Conservation (phyloP, 1,140 invertebrate genomes). For the Drosophila repletoides region DNA sequence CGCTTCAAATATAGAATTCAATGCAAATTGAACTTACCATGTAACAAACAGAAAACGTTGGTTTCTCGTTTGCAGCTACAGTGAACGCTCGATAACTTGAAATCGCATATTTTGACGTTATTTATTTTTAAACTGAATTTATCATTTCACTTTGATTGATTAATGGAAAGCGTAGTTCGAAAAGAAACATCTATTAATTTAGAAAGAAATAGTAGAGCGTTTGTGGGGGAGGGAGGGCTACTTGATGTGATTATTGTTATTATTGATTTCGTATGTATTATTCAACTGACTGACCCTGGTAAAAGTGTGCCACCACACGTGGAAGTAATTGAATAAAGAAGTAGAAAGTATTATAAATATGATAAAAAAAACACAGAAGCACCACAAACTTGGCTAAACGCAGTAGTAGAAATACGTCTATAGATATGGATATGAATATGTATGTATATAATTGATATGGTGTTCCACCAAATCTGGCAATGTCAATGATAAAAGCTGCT, state of each 20-base stretch:
- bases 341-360: background rate
- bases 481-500: background rate
- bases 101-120: too few relatives aligned
- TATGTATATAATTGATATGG: background rate
- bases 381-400: too few relatives aligned
- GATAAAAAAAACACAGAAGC: background rate
- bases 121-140: too few relatives aligned
- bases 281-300: background rate
- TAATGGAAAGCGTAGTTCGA: too few relatives aligned
- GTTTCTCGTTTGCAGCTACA: too few relatives aligned
- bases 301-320: background rate
- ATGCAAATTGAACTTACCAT: slow-evolving; percentile 15
- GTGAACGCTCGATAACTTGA: too few relatives aligned
- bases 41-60: background rate
- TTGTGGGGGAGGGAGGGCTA: background rate
- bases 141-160: background rate
- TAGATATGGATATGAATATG: too few relatives aligned
- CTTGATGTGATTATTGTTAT: background rate
- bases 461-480: background rate
- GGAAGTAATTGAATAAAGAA: slow-evolving; percentile 8
- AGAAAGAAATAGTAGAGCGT: background rate
- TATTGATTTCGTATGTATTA: slow-evolving; percentile 21
- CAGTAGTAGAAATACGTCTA: too few relatives aligned
- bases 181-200: background rate
- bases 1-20: too few relatives aligned